Percentiles rank a stretch among this genome's conserved stretches.
These are phyloP conservation scores for Cantharis rufa DNA, from an alignment of 2,888 invertebrate species.

Conservation along the genomic window DNA sequence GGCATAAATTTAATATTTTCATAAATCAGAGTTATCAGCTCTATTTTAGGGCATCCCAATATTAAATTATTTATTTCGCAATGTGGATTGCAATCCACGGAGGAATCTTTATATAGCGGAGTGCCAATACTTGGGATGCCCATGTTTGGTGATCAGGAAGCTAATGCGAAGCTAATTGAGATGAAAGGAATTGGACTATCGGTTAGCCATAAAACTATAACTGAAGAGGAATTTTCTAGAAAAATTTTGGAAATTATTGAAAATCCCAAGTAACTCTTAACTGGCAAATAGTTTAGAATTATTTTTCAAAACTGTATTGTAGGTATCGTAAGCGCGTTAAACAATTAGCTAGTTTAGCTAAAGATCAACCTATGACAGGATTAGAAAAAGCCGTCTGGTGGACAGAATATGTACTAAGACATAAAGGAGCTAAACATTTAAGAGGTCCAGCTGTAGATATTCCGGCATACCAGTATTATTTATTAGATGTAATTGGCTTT, in stretches of 20 bases:
- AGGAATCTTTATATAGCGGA: neutral
- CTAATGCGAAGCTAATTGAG: neutral
- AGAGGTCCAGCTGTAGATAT: neutral
- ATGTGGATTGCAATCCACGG: neutral
- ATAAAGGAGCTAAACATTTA: neutral
- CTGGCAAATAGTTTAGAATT: no score
- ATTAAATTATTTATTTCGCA: neutral
- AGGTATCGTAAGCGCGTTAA: neutral
- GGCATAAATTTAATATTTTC: no score
- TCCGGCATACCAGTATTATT: neutral
- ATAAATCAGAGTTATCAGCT: neutral
- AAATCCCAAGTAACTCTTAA: neutral
- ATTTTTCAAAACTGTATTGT: neutral
- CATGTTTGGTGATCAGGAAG: neutral
- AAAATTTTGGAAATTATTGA: neutral
- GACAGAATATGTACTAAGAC: neutral
- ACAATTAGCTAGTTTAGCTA: neutral
- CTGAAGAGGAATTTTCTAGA: neutral
- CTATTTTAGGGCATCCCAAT: neutral
- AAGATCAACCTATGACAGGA: neutral
- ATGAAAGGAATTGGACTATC: neutral
- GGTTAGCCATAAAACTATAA: neutral
- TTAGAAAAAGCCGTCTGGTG: neutral
- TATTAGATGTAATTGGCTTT: neutral
- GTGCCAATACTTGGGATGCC: neutral